Base-by-base conservation (phyloP, 2,888 invertebrate species). In the Chaetogeoica ovagalla region DNA sequence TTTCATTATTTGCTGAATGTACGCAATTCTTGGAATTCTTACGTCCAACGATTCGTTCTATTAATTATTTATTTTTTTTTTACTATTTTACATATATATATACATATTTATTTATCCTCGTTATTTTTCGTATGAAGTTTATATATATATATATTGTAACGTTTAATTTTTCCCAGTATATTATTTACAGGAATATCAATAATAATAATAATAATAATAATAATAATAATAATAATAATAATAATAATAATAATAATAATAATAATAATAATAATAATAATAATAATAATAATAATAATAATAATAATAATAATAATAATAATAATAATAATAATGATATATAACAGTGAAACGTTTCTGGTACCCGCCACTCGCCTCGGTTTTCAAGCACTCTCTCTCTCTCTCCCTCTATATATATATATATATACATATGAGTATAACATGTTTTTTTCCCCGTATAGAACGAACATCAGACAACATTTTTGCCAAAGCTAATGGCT, bases 401-500 rank as follows among this genome's bases (percentile, higher is more conserved):
- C n/a, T n/a, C n/a, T n/a, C n/a, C n/a, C n/a, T n/a, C n/a, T n/a
- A n/a, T n/a, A 17, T 55, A 19, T 8, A 4, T 66, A 43, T 8
- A 11, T 21, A 17, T 21, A n/a, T 39, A n/a, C 7, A 11, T 19
- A n/a, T n/a, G 1, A 15, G 23, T 5, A 23, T 13, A 23, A 7
- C 1, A n/a, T 6, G n/a, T n/a, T 30, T n/a, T 57, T 30, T 17
- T 63, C 9, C n/a, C 19, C 23, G 39, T 66, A 21, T 48, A 21
- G 17, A 15, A 23, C 48, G 48, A 13, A 48, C 48, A 57, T 57
- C 66, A 57, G 66, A 66, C 37, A 75, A 75, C 59, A 15, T 23
- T 75, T 75, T 57, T 17, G 39, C 57, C 43, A n/a, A 43, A 19
- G n/a, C 66, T 43, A 66, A 75, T 75, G 55, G 66, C 43, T 60